Evolutionary conservation across 2,888 invertebrate species (phyloP), one percentile per base, ranked within the genome.

Genomic region (Hyppa rectilinea): DNA sequence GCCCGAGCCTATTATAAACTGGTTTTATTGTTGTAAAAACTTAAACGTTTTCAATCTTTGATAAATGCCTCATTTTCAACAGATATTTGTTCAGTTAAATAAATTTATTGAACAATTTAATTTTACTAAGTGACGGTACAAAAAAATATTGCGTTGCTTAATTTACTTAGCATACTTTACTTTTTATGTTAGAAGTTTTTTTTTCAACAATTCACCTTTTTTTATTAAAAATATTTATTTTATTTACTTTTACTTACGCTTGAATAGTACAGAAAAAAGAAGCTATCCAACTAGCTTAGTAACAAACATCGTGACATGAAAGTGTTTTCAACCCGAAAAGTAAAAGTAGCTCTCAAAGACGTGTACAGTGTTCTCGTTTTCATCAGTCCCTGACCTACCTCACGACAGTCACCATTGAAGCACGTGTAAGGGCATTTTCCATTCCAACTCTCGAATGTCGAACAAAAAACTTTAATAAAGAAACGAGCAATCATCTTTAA

Each of bases 401-500:
- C 77, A 82, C 62, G 36, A 2, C 7, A 14, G n/a, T 58, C 68
- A 72, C 60, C 58, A 72, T 81, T 78, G 68, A 65, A 6, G 29
- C 60, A 71, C 63, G 49, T 50, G 38, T 65, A 34, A 55, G 60
- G 81, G 61, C 70, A 66, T 80, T 82, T 86, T 85, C 76, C 79
- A 84, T 69, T 72, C 52, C 63, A 20, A 43, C 40, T 71, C 58
- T 71, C 66, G 34, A 59, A 52, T 17, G 47, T 2, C 34, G 9
- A 12, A 52, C 70, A 76, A 84, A 47, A 85, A 78, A 85, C 71
- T 70, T 73, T 71, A 79, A 74, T 50, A 63, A 80, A 61, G 36
- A 50, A 68, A 4, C 5, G 29, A 5, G 73, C 86, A 89, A 90
- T 89, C 82, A 80, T 77, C 72, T 85, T 85, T 87, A 59, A 65